phyloP scores from a whole-genome alignment of 2,113 vertebrate species.

The Pangasianodon gigas region DNA sequence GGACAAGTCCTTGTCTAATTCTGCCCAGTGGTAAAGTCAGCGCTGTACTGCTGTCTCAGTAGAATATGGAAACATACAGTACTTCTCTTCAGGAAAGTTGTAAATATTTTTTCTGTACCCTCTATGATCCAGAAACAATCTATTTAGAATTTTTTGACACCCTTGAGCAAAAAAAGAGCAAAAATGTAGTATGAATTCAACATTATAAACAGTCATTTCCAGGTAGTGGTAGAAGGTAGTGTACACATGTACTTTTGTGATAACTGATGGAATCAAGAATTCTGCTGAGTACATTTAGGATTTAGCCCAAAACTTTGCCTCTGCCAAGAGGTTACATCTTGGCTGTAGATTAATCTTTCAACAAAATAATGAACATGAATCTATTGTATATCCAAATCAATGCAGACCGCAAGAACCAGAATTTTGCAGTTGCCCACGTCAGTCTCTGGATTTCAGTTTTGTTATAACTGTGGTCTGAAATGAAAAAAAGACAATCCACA shows the following conservation, averaged over 20 bases:
- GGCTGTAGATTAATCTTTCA: not conserved
- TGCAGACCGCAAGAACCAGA: not conserved
- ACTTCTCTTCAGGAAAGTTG: not conserved
- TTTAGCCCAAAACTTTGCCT: not conserved
- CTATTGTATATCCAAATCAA: not conserved
- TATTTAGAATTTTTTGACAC: not conserved
- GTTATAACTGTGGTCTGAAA: not conserved
- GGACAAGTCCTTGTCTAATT: not conserved
- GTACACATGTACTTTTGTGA: not conserved
- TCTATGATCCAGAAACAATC: not conserved
- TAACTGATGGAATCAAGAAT: not conserved
- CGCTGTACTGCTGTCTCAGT: not conserved
- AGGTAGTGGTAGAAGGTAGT: not conserved
- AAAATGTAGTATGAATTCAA: not conserved
- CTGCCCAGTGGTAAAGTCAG: not conserved
- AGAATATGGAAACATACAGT: not conserved
- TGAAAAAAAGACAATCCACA: not conserved
- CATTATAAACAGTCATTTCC: not conserved
- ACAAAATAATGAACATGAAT: not conserved
- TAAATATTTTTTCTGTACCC: not conserved
- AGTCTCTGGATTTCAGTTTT: not conserved
- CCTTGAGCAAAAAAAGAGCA: not conserved
- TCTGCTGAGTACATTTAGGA: not conserved
- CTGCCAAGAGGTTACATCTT: not conserved
- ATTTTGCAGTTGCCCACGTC: not conserved